These are phyloP conservation scores for Coregonus suidteri DNA, from an alignment of 2,797 vertebrate species.

Conservation along the genomic window DNA sequence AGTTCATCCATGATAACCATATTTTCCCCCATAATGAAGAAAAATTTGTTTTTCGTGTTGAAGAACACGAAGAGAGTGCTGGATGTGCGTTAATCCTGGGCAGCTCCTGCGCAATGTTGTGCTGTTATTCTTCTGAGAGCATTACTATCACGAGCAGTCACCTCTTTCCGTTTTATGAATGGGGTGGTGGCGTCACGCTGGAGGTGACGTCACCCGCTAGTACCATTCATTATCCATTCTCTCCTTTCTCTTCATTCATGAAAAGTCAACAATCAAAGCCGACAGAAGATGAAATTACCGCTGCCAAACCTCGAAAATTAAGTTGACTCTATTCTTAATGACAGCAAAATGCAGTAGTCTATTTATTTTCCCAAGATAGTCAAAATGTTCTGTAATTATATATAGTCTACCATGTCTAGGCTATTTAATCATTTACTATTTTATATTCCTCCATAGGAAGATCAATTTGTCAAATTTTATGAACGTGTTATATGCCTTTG, in stretches of 20 bases:
- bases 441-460: not conserved
- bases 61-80: conserved; percentile 14
- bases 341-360: not conserved
- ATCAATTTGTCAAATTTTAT: not conserved
- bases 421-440: too few relatives aligned
- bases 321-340: not conserved
- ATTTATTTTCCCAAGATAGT: not conserved
- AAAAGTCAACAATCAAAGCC: conserved; percentile 61
- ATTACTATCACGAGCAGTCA: conserved; percentile 56
- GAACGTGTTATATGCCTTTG: not conserved
- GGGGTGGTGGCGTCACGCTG: conserved; percentile 76
- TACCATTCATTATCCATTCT: conserved; percentile 33
- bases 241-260: conserved; percentile 72
- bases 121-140: conserved; percentile 58
- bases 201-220: conserved; percentile 72
- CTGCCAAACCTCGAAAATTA: not conserved
- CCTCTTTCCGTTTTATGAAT: conserved; percentile 78
- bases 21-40: conserved; percentile 31
- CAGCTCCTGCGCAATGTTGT: conserved; percentile 31
- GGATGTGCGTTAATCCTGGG: conserved; percentile 31
- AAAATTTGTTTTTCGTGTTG: conserved; percentile 9
- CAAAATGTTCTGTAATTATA: not conserved
- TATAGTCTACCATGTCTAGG: not conserved
- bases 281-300: conserved; percentile 34
- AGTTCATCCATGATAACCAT: conserved; percentile 82